These are phyloP conservation scores for Acrocephalus kingi DNA, from an alignment of 2,113 vertebrate genomes.

Conservation along the genomic window DNA sequence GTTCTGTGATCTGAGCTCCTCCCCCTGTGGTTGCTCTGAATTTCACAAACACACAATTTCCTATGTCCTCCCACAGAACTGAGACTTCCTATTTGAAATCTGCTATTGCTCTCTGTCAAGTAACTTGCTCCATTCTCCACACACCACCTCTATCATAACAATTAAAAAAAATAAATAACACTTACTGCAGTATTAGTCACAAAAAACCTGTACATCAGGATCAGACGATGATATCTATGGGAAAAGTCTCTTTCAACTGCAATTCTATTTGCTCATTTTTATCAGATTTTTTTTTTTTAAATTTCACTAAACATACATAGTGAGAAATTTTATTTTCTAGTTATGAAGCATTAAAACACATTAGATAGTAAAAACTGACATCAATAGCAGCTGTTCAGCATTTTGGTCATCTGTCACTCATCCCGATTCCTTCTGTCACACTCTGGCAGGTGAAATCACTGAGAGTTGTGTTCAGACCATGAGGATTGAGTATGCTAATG, in stretches of 20 bases:
- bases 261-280: background rate
- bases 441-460: background rate
- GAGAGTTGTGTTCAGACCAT: background rate
- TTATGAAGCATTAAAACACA: background rate
- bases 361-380: background rate
- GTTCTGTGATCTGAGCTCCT: background rate
- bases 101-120: background rate
- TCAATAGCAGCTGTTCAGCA: background rate
- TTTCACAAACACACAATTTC: background rate
- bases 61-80: background rate
- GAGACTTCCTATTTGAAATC: background rate
- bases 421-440: background rate
- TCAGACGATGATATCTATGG: background rate
- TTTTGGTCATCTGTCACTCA: background rate
- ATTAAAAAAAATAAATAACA: background rate
- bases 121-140: background rate
- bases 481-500: background rate
- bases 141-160: background rate
- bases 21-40: accelerated
- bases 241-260: background rate
- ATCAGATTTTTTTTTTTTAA: background rate
- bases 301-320: background rate
- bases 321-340: background rate
- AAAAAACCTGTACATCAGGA: background rate
- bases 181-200: background rate